Evolutionary conservation across 2,797 vertebrate genomes (phyloP).

Genomic region (Taenioides sp.): DNA sequence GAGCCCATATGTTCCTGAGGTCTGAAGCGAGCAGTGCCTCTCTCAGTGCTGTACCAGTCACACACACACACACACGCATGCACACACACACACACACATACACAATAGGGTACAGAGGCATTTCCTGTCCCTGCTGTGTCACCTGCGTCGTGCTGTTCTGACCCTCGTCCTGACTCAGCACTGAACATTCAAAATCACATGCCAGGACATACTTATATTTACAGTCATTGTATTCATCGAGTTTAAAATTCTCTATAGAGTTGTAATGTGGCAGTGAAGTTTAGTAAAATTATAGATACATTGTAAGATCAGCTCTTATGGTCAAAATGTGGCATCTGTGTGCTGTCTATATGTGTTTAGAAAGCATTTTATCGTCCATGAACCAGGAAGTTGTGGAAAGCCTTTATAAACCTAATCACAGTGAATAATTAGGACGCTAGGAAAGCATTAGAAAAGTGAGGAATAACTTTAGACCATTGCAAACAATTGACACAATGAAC

Average conservation of each 20-base stretch:
- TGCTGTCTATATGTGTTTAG: too few relatives aligned
- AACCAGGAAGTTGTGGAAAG: too few relatives aligned
- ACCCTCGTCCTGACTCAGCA: constrained; percentile 65
- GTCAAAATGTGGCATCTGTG: too few relatives aligned
- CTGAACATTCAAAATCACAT: constrained; percentile 47
- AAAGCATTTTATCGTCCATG: too few relatives aligned
- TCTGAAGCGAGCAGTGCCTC: constrained; percentile 51
- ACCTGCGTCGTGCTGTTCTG: constrained; percentile 67
- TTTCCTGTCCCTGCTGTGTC: constrained; percentile 67
- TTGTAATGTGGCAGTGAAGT: background rate
- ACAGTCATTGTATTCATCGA: background rate
- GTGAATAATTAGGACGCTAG: too few relatives aligned
- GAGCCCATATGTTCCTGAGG: constrained; percentile 50
- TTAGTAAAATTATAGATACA: background rate
- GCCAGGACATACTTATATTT: background rate
- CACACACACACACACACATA: background rate
- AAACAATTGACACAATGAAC: too few relatives aligned
- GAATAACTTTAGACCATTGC: too few relatives aligned
- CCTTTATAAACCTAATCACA: too few relatives aligned
- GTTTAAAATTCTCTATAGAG: background rate
- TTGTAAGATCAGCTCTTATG: background rate
- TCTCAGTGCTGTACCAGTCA: constrained; percentile 46
- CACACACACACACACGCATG: background rate
- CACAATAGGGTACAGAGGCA: constrained; percentile 49
- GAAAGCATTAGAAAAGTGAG: too few relatives aligned